A percentile compares a stretch with the other conserved stretches of the same genome.
These are phyloP conservation scores for Oscheius sp. DNA, from an alignment of 2,888 invertebrate species.

Conservation along the genomic window DNA sequence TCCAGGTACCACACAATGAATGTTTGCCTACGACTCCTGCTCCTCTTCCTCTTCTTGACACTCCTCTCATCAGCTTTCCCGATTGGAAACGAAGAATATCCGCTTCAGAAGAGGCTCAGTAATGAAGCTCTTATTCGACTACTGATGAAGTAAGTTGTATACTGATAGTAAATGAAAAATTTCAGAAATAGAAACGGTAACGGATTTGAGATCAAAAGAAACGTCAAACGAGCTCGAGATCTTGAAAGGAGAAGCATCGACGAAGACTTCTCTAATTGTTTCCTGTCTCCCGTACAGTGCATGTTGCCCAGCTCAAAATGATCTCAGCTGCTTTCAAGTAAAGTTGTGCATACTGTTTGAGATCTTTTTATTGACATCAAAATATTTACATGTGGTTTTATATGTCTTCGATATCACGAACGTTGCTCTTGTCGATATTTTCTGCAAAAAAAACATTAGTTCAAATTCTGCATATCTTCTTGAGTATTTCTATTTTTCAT, in stretches of 20 bases:
- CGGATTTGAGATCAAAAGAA: slow-evolving; percentile 36
- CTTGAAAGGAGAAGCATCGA: slow-evolving; percentile 53
- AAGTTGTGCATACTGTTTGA: slow-evolving; percentile 18
- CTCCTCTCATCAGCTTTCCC: slow-evolving; percentile 8
- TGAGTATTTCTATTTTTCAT: too few relatives aligned
- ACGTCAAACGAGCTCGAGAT: slow-evolving; percentile 39
- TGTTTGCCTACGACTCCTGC: background rate
- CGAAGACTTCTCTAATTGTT: slow-evolving; percentile 58
- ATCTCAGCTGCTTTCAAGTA: slow-evolving; percentile 9
- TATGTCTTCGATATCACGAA: slow-evolving; percentile 25
- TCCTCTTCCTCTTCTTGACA: slow-evolving; percentile 8
- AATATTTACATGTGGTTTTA: background rate
- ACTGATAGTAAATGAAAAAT: background rate
- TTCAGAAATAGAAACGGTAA: slow-evolving; percentile 37
- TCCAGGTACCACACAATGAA: slow-evolving; percentile 23
- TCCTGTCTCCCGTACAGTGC: slow-evolving; percentile 60
- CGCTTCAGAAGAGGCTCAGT: slow-evolving; percentile 37
- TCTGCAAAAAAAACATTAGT: too few relatives aligned
- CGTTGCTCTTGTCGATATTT: background rate
- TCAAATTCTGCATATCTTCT: too few relatives aligned
- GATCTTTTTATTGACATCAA: background rate
- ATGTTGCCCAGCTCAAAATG: slow-evolving; percentile 48
- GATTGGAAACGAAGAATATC: slow-evolving; percentile 1
- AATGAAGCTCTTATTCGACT: slow-evolving; percentile 52
- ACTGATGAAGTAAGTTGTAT: slow-evolving; percentile 42